Base-by-base conservation (phyloP, 2,797 vertebrate species). In the Manis javanica region DNA sequence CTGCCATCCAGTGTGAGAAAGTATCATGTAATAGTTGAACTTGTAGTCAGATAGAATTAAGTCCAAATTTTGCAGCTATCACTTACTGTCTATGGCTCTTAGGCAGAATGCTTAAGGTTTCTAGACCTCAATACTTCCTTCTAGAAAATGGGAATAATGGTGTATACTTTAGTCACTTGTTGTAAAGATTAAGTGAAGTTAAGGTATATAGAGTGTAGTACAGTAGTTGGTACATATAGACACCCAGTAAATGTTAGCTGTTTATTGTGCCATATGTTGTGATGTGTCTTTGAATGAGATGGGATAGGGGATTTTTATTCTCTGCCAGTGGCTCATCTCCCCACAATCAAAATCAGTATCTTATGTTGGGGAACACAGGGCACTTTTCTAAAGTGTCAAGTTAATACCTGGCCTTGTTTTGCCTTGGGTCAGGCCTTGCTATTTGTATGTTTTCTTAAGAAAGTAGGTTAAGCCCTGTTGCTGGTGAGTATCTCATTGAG, bases 371-470 rank as follows among this genome's bases (percentile, higher is more conserved):
- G 37, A 93, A 13, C 11, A 42, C 11, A 42, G 34, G 12, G 4
- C 26, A 57, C 12, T 95, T 92, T 87, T 95, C 46, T 18, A 46
- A 93, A 87, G 46, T 90, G n/a, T 94, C 66, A 69, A 89, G 10
- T 90, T 85, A 61, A 66, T 77, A 75, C 6, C 16, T 95, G 57
- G 49, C 39, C 14, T 93, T 91, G 14, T 91, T 78, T 92, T 92
- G 5, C 29, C 68, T 79, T 77, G 39, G 16, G 14, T 39, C 26
- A 34, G 63, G 5, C 5, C 4, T 87, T 59, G 11, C 21, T 85
- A 19, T 42, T 86, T 64, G 68, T 90, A 15, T 78, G n/a, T 93
- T 92, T 34, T 34, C 34, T 34, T 91, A 89, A 95, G 12, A 82
- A 26, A 91, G 29, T 39, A 91, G n/a, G 31, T 18, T 82, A 72